Conservation (phyloP, 2,797 vertebrate species). For the Podarcis lilfordi region DNA sequence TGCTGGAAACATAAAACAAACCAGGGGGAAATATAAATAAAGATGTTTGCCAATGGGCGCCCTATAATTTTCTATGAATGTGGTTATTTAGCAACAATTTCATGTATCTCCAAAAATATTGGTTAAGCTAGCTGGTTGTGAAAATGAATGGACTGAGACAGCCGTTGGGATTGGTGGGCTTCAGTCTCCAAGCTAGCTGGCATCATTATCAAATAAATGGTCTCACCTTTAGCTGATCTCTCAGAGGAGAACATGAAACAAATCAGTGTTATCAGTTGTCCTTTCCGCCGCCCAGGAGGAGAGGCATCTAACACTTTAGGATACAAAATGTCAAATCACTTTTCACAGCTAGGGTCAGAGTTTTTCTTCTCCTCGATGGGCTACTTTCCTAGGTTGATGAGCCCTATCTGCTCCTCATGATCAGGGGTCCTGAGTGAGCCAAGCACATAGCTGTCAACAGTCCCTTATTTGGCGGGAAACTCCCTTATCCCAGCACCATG, state of each 20-base stretch:
- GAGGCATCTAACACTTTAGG: neutral
- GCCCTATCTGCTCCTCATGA: too few relatives aligned
- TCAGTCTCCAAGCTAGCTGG: slow-evolving; percentile 24
- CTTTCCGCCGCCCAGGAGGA: neutral
- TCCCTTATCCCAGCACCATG: too few relatives aligned
- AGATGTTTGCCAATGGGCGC: slow-evolving; percentile 67
- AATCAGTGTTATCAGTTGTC: neutral
- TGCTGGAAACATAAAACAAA: slow-evolving; percentile 66
- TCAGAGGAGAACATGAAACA: slow-evolving; percentile 19
- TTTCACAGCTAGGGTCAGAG: too few relatives aligned
- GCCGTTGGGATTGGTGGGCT: neutral
- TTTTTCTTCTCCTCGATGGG: too few relatives aligned
- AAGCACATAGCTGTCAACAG: too few relatives aligned
- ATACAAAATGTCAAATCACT: neutral
- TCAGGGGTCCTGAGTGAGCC: too few relatives aligned
- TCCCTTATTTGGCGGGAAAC: too few relatives aligned
- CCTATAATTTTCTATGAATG: slow-evolving; percentile 71
- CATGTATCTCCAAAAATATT: slow-evolving; percentile 48
- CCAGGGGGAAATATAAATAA: slow-evolving; percentile 56
- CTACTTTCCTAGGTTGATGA: too few relatives aligned
- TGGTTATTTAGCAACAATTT: slow-evolving; percentile 63
- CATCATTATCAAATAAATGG: neutral
- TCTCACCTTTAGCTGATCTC: neutral
- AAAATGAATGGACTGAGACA: neutral
- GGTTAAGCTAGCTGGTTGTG: slow-evolving; percentile 36